Percentiles rank a stretch among this genome's conserved stretches.
These are phyloP conservation scores for Pollicipes pollicipes DNA, from an alignment of 1,140 invertebrate species.

Conservation along the genomic window DNA sequence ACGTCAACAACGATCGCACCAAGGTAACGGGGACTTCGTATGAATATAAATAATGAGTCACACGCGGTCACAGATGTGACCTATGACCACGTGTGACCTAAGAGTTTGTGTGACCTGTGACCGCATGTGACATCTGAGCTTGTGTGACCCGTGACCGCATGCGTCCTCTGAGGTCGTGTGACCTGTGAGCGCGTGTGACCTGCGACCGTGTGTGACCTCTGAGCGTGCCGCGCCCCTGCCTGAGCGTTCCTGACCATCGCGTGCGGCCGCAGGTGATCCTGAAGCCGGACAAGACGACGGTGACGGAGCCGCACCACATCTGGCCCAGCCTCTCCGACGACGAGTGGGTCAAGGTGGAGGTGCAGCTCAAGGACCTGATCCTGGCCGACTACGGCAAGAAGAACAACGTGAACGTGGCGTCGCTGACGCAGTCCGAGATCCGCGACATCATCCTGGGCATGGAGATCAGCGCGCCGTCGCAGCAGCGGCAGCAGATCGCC, in stretches of 20 bases:
- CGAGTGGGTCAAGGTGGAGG: conserved; percentile 99
- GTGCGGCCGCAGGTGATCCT: conserved; percentile 37
- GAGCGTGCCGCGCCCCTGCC: no score
- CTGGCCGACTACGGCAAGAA: conserved; percentile 99
- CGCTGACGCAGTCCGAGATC: conserved; percentile 95
- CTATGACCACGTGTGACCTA: no score
- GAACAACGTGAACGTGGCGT: conserved; percentile 98
- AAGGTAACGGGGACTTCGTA: conserved; percentile 45
- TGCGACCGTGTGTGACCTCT: no score
- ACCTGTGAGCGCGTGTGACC: no score
- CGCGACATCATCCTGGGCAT: conserved; percentile 98
- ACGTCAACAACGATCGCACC: conserved; percentile 97
- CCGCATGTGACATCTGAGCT: no score
- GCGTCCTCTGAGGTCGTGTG: no score
- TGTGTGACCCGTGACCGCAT: no score
- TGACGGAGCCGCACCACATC: conserved; percentile 97
- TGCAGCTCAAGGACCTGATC: conserved; percentile 94
- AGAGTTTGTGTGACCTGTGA: no score
- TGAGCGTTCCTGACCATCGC: no score
- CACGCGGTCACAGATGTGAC: no score
- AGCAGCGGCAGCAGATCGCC: conserved; percentile 95
- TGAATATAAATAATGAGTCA: no score
- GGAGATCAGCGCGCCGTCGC: conserved; percentile 98
- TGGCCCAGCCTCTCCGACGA: conserved; percentile 95
- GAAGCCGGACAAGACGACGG: conserved; percentile 96